Evolutionary conservation across 2,888 invertebrate species (phyloP).

Genomic region (Lycophotia porphyrea): DNA sequence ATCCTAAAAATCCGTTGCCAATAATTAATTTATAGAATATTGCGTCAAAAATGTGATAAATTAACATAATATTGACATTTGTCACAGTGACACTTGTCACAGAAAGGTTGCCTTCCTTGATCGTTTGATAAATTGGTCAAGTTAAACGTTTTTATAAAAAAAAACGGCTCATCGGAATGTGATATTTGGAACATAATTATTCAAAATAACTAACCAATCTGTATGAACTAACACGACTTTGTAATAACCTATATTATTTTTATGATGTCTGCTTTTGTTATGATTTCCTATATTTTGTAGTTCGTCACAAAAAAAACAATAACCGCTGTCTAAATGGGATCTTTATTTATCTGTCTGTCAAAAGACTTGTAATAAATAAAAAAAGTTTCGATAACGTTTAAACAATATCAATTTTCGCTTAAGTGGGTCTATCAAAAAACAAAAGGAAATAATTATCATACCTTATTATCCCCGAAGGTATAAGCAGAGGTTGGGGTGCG

Average conservation of each 20-base stretch:
- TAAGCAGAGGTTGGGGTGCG: too few relatives aligned
- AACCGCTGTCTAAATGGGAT: slow-evolving; percentile 14
- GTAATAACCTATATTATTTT: slow-evolving; percentile 55
- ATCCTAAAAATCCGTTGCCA: slow-evolving; percentile 34
- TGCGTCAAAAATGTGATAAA: slow-evolving; percentile 58
- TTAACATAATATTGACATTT: slow-evolving; percentile 60
- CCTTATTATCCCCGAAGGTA: accelerated
- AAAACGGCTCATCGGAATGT: slow-evolving; percentile 59
- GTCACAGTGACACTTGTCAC: slow-evolving; percentile 60
- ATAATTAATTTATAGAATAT: slow-evolving; percentile 59
- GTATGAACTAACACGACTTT: slow-evolving; percentile 62
- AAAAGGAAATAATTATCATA: neutral
- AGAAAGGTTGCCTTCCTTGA: slow-evolving; percentile 67
- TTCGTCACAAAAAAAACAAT: slow-evolving; percentile 18
- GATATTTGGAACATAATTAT: slow-evolving; percentile 67
- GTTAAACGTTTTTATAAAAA: slow-evolving; percentile 42
- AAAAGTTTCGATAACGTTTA: neutral
- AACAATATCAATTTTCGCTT: neutral
- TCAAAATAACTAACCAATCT: slow-evolving; percentile 45
- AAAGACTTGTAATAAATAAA: slow-evolving; percentile 13
- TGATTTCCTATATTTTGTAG: slow-evolving; percentile 46
- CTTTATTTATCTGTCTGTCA: slow-evolving; percentile 25
- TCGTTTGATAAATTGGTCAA: slow-evolving; percentile 65
- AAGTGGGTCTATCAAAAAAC: neutral
- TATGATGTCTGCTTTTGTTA: slow-evolving; percentile 46